Conservation (phyloP, 35 echinoderm and acorn worm genomes). For the Apostichopus japonicus region DNA sequence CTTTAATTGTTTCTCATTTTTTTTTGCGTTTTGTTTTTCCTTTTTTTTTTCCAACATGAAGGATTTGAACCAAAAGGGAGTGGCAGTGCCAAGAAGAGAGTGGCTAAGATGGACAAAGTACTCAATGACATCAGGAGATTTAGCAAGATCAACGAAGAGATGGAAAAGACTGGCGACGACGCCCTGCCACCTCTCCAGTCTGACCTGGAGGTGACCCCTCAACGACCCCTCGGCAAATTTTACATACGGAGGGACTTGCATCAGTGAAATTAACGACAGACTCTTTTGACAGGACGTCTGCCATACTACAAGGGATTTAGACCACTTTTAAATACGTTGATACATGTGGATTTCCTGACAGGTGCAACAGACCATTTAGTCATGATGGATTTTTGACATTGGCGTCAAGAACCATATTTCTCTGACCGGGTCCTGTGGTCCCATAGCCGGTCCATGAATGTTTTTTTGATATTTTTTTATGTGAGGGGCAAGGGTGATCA, state of each 20-base stretch:
- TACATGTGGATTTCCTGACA: too few relatives aligned
- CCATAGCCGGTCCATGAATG: too few relatives aligned
- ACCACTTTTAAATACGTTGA: too few relatives aligned
- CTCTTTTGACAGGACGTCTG: too few relatives aligned
- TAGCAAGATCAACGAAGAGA: conserved; percentile 78
- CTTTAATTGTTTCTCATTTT: too few relatives aligned
- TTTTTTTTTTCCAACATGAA: not conserved
- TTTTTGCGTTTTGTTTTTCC: not conserved
- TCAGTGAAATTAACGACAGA: not conserved
- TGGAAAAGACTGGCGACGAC: conserved; percentile 57
- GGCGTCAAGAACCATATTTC: too few relatives aligned
- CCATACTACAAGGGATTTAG: too few relatives aligned
- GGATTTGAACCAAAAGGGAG: conserved; percentile 73
- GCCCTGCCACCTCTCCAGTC: conserved; percentile 42
- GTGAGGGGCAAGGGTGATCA: too few relatives aligned
- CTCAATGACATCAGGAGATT: conserved; percentile 82
- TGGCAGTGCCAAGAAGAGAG: conserved; percentile 86
- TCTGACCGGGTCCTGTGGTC: too few relatives aligned
- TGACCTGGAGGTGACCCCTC: conserved; percentile 39
- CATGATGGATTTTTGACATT: too few relatives aligned
- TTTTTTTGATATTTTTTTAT: too few relatives aligned
- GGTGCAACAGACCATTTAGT: too few relatives aligned
- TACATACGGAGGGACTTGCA: conserved; percentile 84
- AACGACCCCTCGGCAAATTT: conserved; percentile 74
- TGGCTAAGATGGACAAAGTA: conserved; percentile 93